Conservation (phyloP, 1,140 invertebrate genomes). For the Drosophila burlai region DNA sequence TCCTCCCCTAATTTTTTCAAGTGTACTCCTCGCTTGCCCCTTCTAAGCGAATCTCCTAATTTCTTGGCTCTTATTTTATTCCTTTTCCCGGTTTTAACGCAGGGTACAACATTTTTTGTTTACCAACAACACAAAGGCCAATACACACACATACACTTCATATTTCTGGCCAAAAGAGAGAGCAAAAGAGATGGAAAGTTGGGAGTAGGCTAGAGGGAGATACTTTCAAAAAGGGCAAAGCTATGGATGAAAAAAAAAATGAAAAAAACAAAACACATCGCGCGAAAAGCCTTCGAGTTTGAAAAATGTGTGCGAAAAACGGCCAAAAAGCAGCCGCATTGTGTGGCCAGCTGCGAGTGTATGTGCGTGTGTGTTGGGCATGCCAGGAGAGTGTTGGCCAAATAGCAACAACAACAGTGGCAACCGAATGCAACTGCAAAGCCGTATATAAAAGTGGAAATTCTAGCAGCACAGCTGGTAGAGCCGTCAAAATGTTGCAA, state of each 20-base stretch:
- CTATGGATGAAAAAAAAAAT: background rate
- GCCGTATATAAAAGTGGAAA: conserved; percentile 32
- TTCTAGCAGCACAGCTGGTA: conserved; percentile 38
- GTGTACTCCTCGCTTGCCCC: background rate
- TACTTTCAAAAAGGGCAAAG: background rate
- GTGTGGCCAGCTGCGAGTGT: conserved; percentile 33
- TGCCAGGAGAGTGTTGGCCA: conserved; percentile 43
- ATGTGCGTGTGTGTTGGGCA: conserved; percentile 15
- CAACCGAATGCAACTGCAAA: conserved; percentile 26
- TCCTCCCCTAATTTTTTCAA: background rate
- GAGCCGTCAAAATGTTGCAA: conserved; percentile 49
- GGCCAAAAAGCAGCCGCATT: conserved; percentile 48
- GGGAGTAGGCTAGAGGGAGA: background rate
- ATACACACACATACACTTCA: conserved; percentile 26
- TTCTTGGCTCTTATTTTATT: conserved; percentile 30
- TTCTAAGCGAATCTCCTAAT: conserved; percentile 32
- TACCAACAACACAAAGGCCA: conserved; percentile 42
- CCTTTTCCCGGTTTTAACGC: conserved; percentile 28
- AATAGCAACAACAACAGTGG: conserved; percentile 20
- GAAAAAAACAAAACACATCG: conserved; percentile 19
- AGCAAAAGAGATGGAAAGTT: background rate
- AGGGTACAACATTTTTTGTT: conserved; percentile 33
- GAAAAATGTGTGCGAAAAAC: conserved; percentile 51
- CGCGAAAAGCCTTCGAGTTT: conserved; percentile 45
- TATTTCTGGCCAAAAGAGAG: conserved; percentile 18